These are phyloP conservation scores for Piprites chloris DNA, from an alignment of 2,113 vertebrate genomes.

Conservation along the genomic window DNA sequence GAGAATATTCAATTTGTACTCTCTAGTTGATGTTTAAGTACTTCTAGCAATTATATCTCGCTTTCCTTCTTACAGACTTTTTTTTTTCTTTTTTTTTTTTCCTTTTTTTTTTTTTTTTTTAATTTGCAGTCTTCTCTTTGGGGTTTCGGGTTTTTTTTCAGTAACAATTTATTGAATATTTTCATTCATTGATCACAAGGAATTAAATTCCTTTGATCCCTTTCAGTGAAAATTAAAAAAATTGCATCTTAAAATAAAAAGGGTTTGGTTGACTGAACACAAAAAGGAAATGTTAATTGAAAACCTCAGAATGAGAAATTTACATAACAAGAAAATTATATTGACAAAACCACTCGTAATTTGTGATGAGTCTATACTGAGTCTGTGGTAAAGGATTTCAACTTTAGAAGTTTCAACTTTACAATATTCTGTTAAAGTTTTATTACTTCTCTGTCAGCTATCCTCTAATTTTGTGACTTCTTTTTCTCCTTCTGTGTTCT, in stretches of 20 bases:
- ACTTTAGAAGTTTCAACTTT: background rate
- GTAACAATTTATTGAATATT: background rate
- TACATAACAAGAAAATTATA: background rate
- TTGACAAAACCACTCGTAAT: background rate
- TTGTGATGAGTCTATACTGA: background rate
- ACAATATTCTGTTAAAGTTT: background rate
- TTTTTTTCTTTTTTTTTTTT: too few species aligned
- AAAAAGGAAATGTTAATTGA: background rate
- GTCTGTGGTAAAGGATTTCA: background rate
- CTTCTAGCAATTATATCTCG: background rate
- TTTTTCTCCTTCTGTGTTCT: background rate
- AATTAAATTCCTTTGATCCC: background rate
- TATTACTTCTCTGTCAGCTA: background rate
- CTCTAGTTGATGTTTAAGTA: background rate
- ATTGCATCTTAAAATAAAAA: background rate
- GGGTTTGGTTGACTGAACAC: fast-evolving
- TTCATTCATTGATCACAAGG: background rate
- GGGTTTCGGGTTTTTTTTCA: fast-evolving
- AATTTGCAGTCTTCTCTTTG: background rate
- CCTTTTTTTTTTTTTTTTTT: too few species aligned
- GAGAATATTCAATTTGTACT: background rate
- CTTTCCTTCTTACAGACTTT: background rate
- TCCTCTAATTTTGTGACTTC: background rate
- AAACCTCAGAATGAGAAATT: background rate
- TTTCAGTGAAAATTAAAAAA: background rate